Base-by-base conservation (phyloP, 2,888 invertebrate genomes). In the Tetheella fluctuosa region DNA sequence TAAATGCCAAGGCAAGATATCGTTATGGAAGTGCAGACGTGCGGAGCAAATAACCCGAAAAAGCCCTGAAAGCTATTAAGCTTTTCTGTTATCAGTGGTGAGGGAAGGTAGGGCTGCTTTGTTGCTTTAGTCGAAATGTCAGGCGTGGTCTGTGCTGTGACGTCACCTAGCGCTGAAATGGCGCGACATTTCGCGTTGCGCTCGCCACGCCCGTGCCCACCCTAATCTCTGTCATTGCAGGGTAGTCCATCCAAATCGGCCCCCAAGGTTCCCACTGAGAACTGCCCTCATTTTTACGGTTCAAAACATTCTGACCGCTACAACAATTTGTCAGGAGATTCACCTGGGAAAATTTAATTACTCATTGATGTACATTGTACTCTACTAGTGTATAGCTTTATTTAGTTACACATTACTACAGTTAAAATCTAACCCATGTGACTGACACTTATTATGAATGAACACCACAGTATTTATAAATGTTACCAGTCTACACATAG, bases 131-230 rank as follows among this genome's bases (percentile, higher is more conserved):
- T 79, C 82, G 76, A 90, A 93, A 93, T 91, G 92, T 83, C 92
- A 92, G 92, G 92, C 86, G 92, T 80, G 92, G 91, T 86, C 77
- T 60, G 82, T 92, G 90, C 77, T 60, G 82, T 92, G 90, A 91
- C 91, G 91, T 91, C 90, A 92, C 75, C 73, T 66, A 72, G 76
- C 79, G 77, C 79, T 79, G 76, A 91, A 91, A 91, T 90, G 90
- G 88, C 90, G 82, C 89, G 92, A 88, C 92, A 92, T 92, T 92
- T 91, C 81, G 84, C 83, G 81, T 83, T 81, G 79, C 80, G 77
- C 72, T 77, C 78, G 84, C 87, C 91, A 80, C 91, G 79, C 92
- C 91, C 88, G 81, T 79, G 81, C 84, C 86, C 85, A 86, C 90
- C 89, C 89, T 89, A 91, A 89, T 89, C 89, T 89, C 85, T 84